Conservation (phyloP, 2,888 invertebrate species). For the Drosophila subsilvestris region DNA sequence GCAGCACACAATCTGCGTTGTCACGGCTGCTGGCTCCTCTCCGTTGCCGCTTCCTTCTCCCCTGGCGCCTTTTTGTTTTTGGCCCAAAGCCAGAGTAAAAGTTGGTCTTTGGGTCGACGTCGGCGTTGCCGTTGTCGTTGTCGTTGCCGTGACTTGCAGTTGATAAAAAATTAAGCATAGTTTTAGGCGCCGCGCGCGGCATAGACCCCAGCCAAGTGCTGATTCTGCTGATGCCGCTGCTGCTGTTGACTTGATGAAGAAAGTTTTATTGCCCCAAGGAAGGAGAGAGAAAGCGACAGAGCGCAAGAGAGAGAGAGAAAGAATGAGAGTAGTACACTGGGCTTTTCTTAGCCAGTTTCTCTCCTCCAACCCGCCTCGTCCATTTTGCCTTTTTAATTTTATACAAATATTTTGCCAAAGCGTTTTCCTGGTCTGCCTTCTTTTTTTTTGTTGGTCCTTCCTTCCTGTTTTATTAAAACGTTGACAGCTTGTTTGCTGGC, state of each 20-base stretch:
- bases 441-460: slow-evolving; percentile 10
- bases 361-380: slow-evolving; percentile 10
- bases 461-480: slow-evolving; percentile 59
- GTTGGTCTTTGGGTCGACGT: slow-evolving; percentile 75
- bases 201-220: slow-evolving; percentile 18
- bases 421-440: slow-evolving; percentile 32
- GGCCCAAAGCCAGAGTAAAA: slow-evolving; percentile 70
- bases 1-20: slow-evolving; percentile 43
- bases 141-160: slow-evolving; percentile 40
- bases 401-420: slow-evolving; percentile 61
- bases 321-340: background rate
- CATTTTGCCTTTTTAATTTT: slow-evolving; percentile 66
- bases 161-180: slow-evolving; percentile 70
- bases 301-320: background rate
- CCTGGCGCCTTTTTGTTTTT: slow-evolving; percentile 16
- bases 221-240: slow-evolving; percentile 17
- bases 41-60: slow-evolving; percentile 1
- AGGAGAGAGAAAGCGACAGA: background rate
- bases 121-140: background rate
- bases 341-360: background rate
- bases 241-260: slow-evolving; percentile 74
- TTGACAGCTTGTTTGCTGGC: slow-evolving; percentile 68
- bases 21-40: slow-evolving; percentile 40
- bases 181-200: slow-evolving; percentile 57
- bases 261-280: slow-evolving; percentile 70